Conservation (phyloP, 2,797 vertebrate species). For the Fringilla coelebs region DNA sequence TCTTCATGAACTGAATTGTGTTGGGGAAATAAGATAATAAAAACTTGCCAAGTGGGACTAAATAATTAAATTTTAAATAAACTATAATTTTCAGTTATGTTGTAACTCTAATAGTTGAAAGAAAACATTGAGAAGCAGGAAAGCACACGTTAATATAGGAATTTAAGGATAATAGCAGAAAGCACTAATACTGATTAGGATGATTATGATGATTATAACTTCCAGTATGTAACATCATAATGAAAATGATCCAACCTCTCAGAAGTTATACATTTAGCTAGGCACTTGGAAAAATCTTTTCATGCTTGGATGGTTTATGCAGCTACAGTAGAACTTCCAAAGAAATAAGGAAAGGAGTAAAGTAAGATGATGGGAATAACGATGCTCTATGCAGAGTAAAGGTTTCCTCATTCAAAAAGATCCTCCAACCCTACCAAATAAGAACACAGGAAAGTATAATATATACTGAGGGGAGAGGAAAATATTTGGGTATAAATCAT, state of each 20-base stretch:
- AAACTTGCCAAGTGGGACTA: not conserved
- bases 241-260: not conserved
- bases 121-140: not conserved
- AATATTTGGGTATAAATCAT: constrained; percentile 13
- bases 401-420: not conserved
- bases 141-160: not conserved
- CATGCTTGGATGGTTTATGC: not conserved
- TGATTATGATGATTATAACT: constrained; percentile 36
- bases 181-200: constrained; percentile 18
- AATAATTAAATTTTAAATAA: constrained; percentile 27
- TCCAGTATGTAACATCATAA: constrained; percentile 20
- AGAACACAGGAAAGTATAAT: constrained; percentile 10
- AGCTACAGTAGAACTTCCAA: not conserved
- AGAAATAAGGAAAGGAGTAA: not conserved
- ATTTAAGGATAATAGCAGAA: constrained; percentile 30
- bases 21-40: not conserved
- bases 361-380: not conserved
- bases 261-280: constrained; percentile 15
- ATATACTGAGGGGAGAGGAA: not conserved
- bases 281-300: not conserved
- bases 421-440: not conserved
- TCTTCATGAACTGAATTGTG: not conserved
- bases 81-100: not conserved
- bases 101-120: not conserved
- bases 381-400: not conserved